phyloP scores from a whole-genome alignment of 2,888 invertebrate genomes.

The Chalcosyrphus nemorum region DNA sequence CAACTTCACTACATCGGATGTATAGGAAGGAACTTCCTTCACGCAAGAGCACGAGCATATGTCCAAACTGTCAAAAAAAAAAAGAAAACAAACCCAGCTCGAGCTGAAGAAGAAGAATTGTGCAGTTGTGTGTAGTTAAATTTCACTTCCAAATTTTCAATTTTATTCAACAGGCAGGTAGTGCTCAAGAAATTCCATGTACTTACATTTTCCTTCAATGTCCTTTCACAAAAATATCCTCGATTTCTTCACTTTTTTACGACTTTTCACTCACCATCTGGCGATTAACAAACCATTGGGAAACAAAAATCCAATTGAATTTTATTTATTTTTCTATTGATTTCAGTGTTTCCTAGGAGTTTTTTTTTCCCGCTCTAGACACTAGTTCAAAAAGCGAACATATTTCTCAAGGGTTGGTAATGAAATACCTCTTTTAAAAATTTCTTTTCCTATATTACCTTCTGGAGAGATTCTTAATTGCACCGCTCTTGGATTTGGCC shows the following conservation, averaged over 20 bases:
- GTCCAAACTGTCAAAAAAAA: constrained; percentile 62
- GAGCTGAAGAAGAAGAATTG: constrained; percentile 49
- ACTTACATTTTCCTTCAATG: constrained; percentile 14
- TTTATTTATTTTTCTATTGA: constrained; percentile 69
- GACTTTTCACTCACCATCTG: constrained; percentile 14
- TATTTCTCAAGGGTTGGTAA: constrained; percentile 86
- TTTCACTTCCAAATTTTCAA: constrained; percentile 14
- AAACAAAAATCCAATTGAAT: constrained; percentile 4
- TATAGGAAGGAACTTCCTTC: no score
- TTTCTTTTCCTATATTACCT: no score
- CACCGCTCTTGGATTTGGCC: no score
- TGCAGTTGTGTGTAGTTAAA: constrained; percentile 60
- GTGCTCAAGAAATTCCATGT: not conserved
- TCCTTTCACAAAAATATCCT: not conserved
- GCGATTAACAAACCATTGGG: not conserved
- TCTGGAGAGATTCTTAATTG: no score
- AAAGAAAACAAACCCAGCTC: no score
- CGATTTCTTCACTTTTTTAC: not conserved
- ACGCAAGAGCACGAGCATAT: not conserved
- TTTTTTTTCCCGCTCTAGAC: constrained; percentile 17
- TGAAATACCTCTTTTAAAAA: no score
- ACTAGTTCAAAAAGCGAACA: constrained; percentile 81
- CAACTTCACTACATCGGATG: constrained; percentile 31
- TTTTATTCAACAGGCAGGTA: constrained; percentile 26
- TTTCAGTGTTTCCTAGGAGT: constrained; percentile 73